These are phyloP conservation scores for Trachymyrmex cornetzi DNA, from an alignment of 1,140 invertebrate species.

Conservation along the genomic window DNA sequence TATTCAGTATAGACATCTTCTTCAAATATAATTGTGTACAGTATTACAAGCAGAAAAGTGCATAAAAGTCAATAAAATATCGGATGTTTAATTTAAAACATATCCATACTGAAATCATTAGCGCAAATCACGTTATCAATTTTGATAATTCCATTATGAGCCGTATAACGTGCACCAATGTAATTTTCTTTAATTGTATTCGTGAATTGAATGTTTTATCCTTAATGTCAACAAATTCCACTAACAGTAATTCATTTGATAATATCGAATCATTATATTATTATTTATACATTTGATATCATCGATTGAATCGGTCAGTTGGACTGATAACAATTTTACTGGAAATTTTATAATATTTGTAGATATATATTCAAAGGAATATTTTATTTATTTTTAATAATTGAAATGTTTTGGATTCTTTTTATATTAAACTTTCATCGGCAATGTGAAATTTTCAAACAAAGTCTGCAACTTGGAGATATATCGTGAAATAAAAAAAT, in stretches of 20 bases:
- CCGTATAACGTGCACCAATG: background rate
- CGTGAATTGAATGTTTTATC: background rate
- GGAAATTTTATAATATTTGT: slow-evolving; percentile 1
- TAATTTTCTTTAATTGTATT: slow-evolving; percentile 1
- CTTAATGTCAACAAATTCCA: background rate
- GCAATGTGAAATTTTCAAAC: no score
- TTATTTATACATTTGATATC: background rate
- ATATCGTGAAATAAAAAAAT: no score
- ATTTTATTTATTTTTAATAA: background rate
- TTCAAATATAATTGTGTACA: background rate
- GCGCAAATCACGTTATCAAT: background rate
- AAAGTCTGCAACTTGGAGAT: no score
- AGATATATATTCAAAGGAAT: background rate
- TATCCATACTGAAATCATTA: background rate
- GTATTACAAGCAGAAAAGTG: background rate
- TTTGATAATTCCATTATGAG: background rate
- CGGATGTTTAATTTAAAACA: background rate
- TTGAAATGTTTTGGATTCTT: background rate
- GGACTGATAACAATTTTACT: background rate
- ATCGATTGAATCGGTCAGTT: background rate
- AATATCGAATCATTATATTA: background rate
- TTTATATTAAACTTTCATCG: background rate
- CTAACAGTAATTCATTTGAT: background rate
- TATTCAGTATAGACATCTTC: background rate
- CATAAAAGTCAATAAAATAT: background rate